Base-by-base conservation (phyloP, 2,797 vertebrate genomes). In the Merluccius polli region DNA sequence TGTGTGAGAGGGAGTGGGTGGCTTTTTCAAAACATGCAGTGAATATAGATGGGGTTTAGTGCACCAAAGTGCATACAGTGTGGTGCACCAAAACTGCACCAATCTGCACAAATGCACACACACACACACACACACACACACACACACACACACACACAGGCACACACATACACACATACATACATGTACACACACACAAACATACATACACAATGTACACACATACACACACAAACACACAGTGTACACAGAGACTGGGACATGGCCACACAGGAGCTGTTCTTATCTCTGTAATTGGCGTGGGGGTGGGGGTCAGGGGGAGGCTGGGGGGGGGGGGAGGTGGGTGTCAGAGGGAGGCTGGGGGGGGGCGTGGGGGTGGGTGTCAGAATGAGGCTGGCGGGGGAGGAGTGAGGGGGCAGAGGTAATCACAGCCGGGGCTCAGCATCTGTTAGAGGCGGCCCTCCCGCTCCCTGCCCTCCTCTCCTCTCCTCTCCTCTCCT, bases 111-210 rank as follows among this genome's bases (percentile, higher is more conserved):
- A n/a, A n/a, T n/a, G n/a, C n/a, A n/a, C n/a, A n/a, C n/a, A n/a
- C n/a, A n/a, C n/a, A n/a, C n/a, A n/a, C n/a, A n/a, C n/a, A n/a
- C n/a, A n/a, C n/a, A n/a, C n/a, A n/a, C n/a, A n/a, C n/a, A n/a
- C n/a, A n/a, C n/a, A n/a, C n/a, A n/a, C n/a, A n/a, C n/a, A n/a
- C n/a, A n/a, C n/a, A n/a, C n/a, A n/a, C n/a, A n/a, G 7, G 35
- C n/a, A n/a, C n/a, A n/a, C n/a, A n/a, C n/a, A n/a, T n/a, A n/a
- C n/a, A n/a, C n/a, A n/a, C n/a, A n/a, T n/a, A n/a, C 38, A 13
- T 2, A 16, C 38, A 38, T 2, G 75, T 76, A 76, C 70, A 38
- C 75, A 77, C 78, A 31, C 74, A 75, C 77, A 63, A 8, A 27
- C 63, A 65, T 33, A 15, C 31, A 24, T 33, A 65, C 18, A 68